Percentiles rank a stretch among this genome's conserved stretches.
phyloP scores from a whole-genome alignment of 2,888 invertebrate genomes.

The Icerya purchasi region DNA sequence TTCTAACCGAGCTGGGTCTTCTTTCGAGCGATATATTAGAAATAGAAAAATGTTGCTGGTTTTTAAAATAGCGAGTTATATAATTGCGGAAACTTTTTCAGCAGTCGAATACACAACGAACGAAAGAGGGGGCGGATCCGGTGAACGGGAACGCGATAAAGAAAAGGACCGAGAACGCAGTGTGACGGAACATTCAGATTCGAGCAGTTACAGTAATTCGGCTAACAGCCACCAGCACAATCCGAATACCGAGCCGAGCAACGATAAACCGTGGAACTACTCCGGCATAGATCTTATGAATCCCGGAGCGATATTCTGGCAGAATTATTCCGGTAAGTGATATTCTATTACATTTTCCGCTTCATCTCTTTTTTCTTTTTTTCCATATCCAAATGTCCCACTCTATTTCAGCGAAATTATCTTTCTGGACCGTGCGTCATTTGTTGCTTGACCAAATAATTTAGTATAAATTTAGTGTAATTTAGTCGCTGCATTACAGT shows the following conservation, averaged over 20 bases:
- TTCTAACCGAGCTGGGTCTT: no score
- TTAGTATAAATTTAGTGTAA: no score
- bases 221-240: slow-evolving; percentile 19
- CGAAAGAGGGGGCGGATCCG: slow-evolving; percentile 7
- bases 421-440: no score
- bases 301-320: slow-evolving; percentile 63
- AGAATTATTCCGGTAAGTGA: slow-evolving; percentile 66
- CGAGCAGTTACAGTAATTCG: slow-evolving; percentile 22
- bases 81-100: neutral
- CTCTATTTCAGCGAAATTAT: no score
- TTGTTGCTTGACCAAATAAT: no score
- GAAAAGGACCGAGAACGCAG: slow-evolving; percentile 24
- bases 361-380: neutral
- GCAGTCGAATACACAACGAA: slow-evolving; percentile 7
- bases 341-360: neutral
- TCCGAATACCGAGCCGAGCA: slow-evolving; percentile 15
- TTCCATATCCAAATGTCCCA: neutral
- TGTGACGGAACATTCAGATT: neutral
- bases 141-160: slow-evolving; percentile 16
- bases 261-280: slow-evolving; percentile 40
- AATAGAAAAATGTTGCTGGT: neutral
- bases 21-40: neutral
- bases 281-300: slow-evolving; percentile 59
- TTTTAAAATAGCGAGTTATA: neutral
- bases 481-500: no score